Conservation (phyloP, 2,113 vertebrate species). For the Chlorocebus sabaeus region DNA sequence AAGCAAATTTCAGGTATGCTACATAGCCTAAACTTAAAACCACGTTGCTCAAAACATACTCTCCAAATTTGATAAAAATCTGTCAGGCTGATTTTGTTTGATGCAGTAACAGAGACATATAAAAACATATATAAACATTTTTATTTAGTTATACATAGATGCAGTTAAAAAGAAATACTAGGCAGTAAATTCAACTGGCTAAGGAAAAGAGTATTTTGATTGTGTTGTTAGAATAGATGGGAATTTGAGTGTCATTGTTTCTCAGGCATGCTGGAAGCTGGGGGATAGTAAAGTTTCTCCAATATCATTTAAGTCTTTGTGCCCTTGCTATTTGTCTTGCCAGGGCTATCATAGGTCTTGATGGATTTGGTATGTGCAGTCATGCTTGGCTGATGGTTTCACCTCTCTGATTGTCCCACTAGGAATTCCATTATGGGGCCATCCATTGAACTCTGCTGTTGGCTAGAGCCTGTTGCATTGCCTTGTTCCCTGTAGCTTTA, state of each 20-base stretch:
- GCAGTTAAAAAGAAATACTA: constrained; percentile 44
- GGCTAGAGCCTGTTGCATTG: not conserved
- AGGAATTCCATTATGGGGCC: constrained; percentile 45
- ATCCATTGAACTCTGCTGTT: constrained; percentile 21
- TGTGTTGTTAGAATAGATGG: constrained; percentile 39
- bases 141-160: not conserved
- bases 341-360: constrained; percentile 44
- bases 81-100: constrained; percentile 28
- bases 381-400: constrained; percentile 54
- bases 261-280: constrained; percentile 4
- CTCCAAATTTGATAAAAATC: constrained; percentile 18
- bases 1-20: constrained; percentile 38
- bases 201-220: constrained; percentile 59
- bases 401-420: constrained; percentile 41
- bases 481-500: not conserved
- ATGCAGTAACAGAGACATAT: not conserved
- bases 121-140: not conserved
- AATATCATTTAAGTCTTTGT: constrained; percentile 50
- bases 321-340: constrained; percentile 59
- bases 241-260: constrained; percentile 64
- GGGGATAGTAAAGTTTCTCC: constrained; percentile 65
- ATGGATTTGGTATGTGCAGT: constrained; percentile 67
- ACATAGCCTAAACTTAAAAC: constrained; percentile 23
- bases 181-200: constrained; percentile 14
- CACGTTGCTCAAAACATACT: not conserved